Evolutionary conservation across 53 echinoderm and acorn worm species (phyloP).

Genomic region (Luidia sarsii): DNA sequence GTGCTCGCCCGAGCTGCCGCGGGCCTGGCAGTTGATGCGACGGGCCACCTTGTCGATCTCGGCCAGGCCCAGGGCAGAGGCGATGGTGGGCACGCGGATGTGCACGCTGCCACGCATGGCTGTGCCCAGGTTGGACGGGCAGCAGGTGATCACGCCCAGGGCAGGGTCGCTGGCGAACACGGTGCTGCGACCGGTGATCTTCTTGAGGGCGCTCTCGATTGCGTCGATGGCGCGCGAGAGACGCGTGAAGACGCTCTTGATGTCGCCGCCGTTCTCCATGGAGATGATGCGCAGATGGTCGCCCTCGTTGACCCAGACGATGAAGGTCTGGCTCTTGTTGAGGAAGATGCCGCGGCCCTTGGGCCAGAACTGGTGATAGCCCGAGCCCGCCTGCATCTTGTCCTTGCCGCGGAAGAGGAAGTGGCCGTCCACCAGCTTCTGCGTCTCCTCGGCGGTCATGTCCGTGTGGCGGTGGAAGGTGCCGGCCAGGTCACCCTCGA

Average conservation of each 20-base stretch:
- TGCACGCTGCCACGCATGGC: constrained; percentile 52
- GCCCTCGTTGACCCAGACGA: constrained; percentile 42
- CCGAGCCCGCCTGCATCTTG: constrained; percentile 50
- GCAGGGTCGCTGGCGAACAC: constrained; percentile 38
- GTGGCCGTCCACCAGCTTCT: constrained; percentile 44
- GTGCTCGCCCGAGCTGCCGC: constrained; percentile 45
- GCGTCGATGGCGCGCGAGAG: constrained; percentile 42
- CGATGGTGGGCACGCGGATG: constrained; percentile 26
- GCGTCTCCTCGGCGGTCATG: constrained; percentile 35
- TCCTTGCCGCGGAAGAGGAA: constrained; percentile 55
- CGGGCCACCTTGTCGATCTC: constrained; percentile 47
- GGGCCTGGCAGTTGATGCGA: constrained; percentile 30
- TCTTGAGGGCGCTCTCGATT: constrained; percentile 33
- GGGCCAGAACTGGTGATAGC: constrained; percentile 46
- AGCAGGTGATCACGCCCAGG: constrained; percentile 39
- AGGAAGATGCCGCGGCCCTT: constrained; percentile 50
- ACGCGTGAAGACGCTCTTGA: constrained; percentile 38
- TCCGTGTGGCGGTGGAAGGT: constrained; percentile 44
- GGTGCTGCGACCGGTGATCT: constrained; percentile 16
- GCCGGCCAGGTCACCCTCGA: constrained; percentile 38
- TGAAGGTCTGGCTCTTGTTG: constrained; percentile 34
- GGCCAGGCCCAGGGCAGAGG: constrained; percentile 35
- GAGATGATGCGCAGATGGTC: constrained; percentile 47
- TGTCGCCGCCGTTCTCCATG: constrained; percentile 38
- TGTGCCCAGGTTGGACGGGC: constrained; percentile 43